Percentiles rank a stretch among this genome's conserved stretches.
Conservation (phyloP, 2,888 invertebrate species). For the Megalurothrips usitatus region DNA sequence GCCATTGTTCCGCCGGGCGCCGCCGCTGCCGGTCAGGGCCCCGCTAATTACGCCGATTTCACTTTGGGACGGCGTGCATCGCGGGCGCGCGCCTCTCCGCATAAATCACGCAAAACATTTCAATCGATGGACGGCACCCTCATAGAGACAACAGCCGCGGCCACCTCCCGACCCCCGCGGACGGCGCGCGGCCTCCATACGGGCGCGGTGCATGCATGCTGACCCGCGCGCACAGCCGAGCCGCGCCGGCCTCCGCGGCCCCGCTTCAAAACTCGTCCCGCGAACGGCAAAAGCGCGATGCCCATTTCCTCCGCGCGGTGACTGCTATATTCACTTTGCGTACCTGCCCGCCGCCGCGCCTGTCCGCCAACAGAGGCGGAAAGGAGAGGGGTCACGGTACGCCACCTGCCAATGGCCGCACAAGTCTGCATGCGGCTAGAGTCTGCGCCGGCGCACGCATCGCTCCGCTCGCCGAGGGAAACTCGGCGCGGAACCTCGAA, state of each 20-base stretch:
- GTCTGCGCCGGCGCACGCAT: no score
- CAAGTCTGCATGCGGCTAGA: no score
- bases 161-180: neutral
- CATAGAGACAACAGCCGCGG: no score
- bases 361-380: neutral
- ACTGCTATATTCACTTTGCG: no score
- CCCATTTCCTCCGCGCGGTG: neutral
- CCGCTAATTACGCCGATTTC: neutral
- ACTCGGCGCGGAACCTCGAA: no score
- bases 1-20: neutral
- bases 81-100: neutral
- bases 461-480: no score
- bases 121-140: no score
- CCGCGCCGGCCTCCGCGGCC: neutral
- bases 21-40: neutral
- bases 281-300: no score
- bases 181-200: slow-evolving; percentile 4
- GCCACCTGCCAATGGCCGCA: no score
- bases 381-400: no score
- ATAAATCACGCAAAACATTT: no score
- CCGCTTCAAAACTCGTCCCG: neutral
- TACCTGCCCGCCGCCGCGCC: neutral
- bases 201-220: neutral
- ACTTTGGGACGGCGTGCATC: neutral
- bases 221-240: neutral